phyloP scores from a whole-genome alignment of 1,140 invertebrate genomes.

The Neodiprion fabricii region DNA sequence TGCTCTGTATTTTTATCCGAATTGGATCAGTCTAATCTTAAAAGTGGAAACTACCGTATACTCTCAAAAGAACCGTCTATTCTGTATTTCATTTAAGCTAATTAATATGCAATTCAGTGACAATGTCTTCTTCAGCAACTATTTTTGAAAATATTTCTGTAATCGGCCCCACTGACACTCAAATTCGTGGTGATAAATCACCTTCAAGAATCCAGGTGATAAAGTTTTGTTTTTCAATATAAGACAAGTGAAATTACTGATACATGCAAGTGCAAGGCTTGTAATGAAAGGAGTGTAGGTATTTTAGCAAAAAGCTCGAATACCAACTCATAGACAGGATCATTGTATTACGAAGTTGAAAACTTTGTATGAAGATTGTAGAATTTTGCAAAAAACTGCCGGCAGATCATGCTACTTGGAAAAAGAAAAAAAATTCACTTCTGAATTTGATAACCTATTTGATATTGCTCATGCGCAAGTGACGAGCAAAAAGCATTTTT shows the following conservation, averaged over 20 bases:
- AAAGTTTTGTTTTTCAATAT: slow-evolving; percentile 23
- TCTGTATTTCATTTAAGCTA: too few species aligned
- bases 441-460: slow-evolving; percentile 22
- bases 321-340: slow-evolving; percentile 20
- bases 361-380: slow-evolving; percentile 19
- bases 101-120: too few species aligned
- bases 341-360: slow-evolving; percentile 26
- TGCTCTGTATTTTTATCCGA: too few species aligned
- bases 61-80: too few species aligned
- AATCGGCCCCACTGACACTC: too few species aligned
- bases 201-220: neutral
- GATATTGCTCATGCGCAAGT: slow-evolving; percentile 22
- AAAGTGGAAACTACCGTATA: too few species aligned
- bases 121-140: too few species aligned
- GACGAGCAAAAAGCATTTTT: slow-evolving; percentile 22
- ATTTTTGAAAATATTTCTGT: too few species aligned
- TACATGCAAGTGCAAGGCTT: slow-evolving; percentile 20
- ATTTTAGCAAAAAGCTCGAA: slow-evolving; percentile 27
- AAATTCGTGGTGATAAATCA: too few species aligned
- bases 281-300: slow-evolving; percentile 23
- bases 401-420: slow-evolving; percentile 14
- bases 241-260: slow-evolving; percentile 11
- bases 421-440: slow-evolving; percentile 25
- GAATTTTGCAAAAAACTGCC: slow-evolving; percentile 24
- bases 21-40: too few species aligned